Evolutionary conservation across 2,113 vertebrate genomes (phyloP), one percentile per base, ranked within the genome.

Genomic region (Eulacestoma nigropectus): DNA sequence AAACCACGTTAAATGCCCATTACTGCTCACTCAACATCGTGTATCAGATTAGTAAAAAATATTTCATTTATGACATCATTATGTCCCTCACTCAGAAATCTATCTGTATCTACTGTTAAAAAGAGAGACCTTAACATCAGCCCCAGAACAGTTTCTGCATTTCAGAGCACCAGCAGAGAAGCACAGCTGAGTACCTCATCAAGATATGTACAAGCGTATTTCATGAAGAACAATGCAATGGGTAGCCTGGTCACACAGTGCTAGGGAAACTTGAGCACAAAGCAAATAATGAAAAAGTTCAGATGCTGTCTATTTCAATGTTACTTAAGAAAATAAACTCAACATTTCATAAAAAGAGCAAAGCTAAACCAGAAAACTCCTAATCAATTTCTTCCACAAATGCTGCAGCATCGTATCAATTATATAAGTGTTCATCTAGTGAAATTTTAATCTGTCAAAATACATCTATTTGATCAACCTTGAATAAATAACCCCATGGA

Each of bases 391-490:
- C 46, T 83, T 47, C 18, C 21, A 57, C n/a, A 83, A 50, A 53
- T 29, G 7, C 23, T 13, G 59, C 50, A 52, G 19, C 42, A 50
- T 59, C 14, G 11, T 41, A 76, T 44, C 50, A 59, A 10, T 74
- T 77, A 77, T 32, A 4, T 37, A 72, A 89, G 26, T 39, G 30
- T 55, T 69, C 18, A 50, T 73, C 60, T 50, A 67, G 27, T 39
- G 16, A 72, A 81, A 63, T 59, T 88, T 59, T 68, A 59, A 63
- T 82, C n/a, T 56, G 15, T 10, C 16, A 75, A 83, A 96, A 82
- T 73, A 76, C 62, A 18, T 65, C 17, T 82, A 3, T 84, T 85
- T 67, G 17, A 64, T 75, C n/a, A 69, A 22, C 33, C 67, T 85
- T 63, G 21, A 90, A 73, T 84, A 70, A 88, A 83, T 86, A 92